These are phyloP conservation scores for Drosophila anceps DNA, from an alignment of 2,888 invertebrate species.

Conservation along the genomic window DNA sequence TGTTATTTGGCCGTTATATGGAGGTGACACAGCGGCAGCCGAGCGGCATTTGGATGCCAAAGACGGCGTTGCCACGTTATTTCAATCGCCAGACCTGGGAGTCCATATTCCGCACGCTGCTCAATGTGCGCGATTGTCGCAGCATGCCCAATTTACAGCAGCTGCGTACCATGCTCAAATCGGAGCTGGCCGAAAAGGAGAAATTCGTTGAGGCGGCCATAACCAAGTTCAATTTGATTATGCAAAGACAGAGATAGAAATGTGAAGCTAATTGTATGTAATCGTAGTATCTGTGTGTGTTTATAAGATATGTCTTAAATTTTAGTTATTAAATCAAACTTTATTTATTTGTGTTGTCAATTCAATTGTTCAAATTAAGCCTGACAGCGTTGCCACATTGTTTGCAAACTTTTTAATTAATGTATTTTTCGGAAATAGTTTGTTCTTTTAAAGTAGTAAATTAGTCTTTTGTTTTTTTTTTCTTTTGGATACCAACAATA, in stretches of 20 bases:
- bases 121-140: constrained; percentile 93
- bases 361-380: background rate
- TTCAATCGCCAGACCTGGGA: constrained; percentile 91
- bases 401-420: background rate
- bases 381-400: constrained; percentile 1
- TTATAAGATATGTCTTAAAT: background rate
- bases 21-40: constrained; percentile 88
- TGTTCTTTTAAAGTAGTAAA: background rate
- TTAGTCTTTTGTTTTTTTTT: background rate
- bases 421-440: background rate
- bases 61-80: constrained; percentile 86
- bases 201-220: constrained; percentile 81
- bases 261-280: background rate
- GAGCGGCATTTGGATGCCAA: constrained; percentile 81
- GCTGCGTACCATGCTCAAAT: constrained; percentile 79
- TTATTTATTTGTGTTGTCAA: background rate
- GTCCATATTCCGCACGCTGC: constrained; percentile 91
- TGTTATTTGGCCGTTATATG: constrained; percentile 96
- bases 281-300: background rate
- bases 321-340: background rate
- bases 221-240: constrained; percentile 79
- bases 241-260: constrained; percentile 48
- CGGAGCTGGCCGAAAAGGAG: constrained; percentile 82
- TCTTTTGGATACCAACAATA: background rate
- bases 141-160: constrained; percentile 89